Base-by-base conservation (phyloP, 2,888 invertebrate genomes). In the Lucinisca nassula region DNA sequence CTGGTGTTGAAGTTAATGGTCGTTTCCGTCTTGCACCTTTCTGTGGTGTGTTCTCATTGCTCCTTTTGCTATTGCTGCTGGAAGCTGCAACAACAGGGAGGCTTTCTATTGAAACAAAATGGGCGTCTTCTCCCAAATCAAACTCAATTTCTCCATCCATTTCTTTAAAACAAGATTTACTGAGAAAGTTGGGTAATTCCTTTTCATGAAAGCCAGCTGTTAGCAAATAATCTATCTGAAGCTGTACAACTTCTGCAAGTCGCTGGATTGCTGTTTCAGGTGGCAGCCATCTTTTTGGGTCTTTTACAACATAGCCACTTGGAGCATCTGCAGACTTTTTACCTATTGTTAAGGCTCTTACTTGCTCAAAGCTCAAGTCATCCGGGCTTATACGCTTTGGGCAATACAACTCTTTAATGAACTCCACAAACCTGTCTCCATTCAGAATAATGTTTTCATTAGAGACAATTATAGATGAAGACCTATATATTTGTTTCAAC, bases 271-370 rank as follows among this genome's bases (percentile, higher is more conserved):
- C 74, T 21, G 75, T 1, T 30, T 40, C 45, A 32, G 79, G 79
- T n/a, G 79, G 79, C n/a, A 76, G 67, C 72, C 79, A 79, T 32
- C 38, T 70, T 55, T 49, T 67, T 1, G 79, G 72, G 32, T 79
- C 32, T 3, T 55, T 37, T 32, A 73, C 72, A 8, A 27, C 49
- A 12, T 27, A 24, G 1, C 79, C 72, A 51, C 4, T 79, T 27
- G 27, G 10, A 3, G 35, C n/a, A 32, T 12, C 51, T 27, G 38
- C 70, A n/a, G 35, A 49, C 38, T 24, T 51, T 24, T 79, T 79
- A 21, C 72, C 51, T 4, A 79, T 79, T 27, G 72, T 79, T 10
- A 77, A 24, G 21, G 79, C 72, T 14, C 79, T 37, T 6, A 67
- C 67, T 17, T 67, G 35, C 17, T 67, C 49, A 40, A 32, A 49